Conservation (phyloP, 2,797 vertebrate species). For the Cygnus olor region DNA sequence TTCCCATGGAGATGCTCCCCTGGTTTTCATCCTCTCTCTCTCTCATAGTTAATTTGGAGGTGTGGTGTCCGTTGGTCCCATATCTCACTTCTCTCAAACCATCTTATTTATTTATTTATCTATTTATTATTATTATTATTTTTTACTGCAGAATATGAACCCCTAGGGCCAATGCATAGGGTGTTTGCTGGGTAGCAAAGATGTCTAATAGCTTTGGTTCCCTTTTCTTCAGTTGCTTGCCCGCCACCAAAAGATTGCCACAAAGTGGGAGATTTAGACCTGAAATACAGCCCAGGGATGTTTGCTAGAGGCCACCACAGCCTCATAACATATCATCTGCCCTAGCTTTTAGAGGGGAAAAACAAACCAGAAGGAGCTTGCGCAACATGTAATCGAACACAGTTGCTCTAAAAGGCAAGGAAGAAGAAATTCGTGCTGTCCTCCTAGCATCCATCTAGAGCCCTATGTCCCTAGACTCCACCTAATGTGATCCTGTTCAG, state of each 20-base stretch:
- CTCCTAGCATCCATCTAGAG: not conserved
- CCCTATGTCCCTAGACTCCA: not conserved
- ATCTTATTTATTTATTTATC: not conserved
- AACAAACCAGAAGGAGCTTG: not conserved
- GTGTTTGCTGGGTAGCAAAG: not conserved
- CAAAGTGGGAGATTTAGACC: not conserved
- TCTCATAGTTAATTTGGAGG: not conserved
- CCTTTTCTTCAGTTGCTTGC: not conserved
- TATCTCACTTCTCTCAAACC: not conserved
- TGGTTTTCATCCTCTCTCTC: not conserved
- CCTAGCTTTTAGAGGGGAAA: not conserved
- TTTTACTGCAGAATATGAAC: not conserved
- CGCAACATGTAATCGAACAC: not conserved
- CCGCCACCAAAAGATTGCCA: not conserved
- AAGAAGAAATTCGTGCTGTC: not conserved
- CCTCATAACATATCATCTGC: not conserved
- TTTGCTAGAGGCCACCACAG: not conserved
- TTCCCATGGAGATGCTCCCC: not conserved
- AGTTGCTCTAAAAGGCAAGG: not conserved
- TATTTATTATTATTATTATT: not conserved
- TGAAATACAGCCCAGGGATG: not conserved
- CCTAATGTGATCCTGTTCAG: not conserved
- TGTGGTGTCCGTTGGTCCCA: not conserved
- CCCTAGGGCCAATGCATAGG: fast-evolving
- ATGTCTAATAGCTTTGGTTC: not conserved